Base-by-base conservation (phyloP, 2,113 vertebrate species). In the Amia ocellicauda region DNA sequence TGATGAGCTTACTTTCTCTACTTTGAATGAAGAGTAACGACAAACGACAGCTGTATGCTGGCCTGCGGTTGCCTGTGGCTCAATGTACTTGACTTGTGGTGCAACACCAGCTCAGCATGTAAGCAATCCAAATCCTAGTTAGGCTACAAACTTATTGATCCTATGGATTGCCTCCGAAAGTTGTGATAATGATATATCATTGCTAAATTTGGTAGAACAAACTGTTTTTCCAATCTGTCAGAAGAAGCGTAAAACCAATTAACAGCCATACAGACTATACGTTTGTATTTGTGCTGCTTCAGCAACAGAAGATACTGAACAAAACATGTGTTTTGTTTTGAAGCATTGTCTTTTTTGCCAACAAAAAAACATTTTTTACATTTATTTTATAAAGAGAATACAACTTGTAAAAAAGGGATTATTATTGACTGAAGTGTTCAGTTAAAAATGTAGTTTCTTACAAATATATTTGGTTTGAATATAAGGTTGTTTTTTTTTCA, bases 161-260 rank as follows among this genome's bases (percentile, higher is more conserved):
- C 73, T 80, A 91, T 90, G 81, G 90, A 90, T 90, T 90, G 86
- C 83, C 81, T 86, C 85, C 85, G 80, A 91, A 91, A 91, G 88
- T 90, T 89, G 88, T 81, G 83, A 91, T 91, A 91, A 89, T 91
- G 86, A 91, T 89, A 90, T 85, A 89, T 90, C 86, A 88, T 85
- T 81, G 83, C 74, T 68, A 81, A 86, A 89, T 91, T 87, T 89
- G 80, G 81, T 77, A 74, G 81, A 85, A 86, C 83, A 82, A 79
- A 77, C 85, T 81, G 84, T 82, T 85, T 64, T 69, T 40, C 61
- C 61, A 64, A 64, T 69, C 60, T 50, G 41, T 69, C 67, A 69
- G 83, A 76, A 78, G 78, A 80, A 82, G 81, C 82, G 83, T 83
- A 80, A 84, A 88, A 84, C 81, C 86, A 84, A 84, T 88, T 88